Evolutionary conservation across 2,113 vertebrate genomes (phyloP).

Genomic region (Menura novaehollandiae): DNA sequence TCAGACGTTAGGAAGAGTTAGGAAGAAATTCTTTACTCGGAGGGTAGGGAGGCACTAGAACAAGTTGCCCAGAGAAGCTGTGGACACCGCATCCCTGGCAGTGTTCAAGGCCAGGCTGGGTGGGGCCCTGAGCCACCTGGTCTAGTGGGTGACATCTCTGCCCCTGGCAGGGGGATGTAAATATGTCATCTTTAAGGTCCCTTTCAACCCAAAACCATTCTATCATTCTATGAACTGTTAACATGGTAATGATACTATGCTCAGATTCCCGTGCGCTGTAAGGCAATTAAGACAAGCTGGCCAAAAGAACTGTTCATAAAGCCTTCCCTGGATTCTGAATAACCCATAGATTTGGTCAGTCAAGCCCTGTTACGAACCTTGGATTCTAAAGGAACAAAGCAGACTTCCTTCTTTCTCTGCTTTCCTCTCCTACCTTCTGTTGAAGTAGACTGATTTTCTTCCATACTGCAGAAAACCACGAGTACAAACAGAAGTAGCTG

Average conservation of each 20-base stretch:
- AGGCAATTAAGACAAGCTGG: neutral
- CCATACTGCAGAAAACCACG: neutral
- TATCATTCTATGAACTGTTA: neutral
- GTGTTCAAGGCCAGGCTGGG: neutral
- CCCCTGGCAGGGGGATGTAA: neutral
- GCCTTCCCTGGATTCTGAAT: neutral
- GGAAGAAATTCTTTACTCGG: neutral
- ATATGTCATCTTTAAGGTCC: neutral
- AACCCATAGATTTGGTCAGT: accelerated
- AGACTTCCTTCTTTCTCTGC: neutral
- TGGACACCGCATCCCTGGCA: neutral
- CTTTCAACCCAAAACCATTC: neutral
- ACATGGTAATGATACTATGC: neutral
- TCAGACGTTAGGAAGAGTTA: neutral
- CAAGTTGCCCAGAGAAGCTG: neutral
- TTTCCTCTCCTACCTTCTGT: neutral
- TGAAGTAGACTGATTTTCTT: neutral
- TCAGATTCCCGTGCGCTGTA: accelerated
- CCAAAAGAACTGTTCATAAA: neutral
- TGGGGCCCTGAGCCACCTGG: neutral
- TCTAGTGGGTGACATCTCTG: neutral
- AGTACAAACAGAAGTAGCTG: neutral
- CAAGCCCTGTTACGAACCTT: neutral
- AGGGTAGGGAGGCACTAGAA: neutral
- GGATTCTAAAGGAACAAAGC: neutral